Conservation (phyloP, 53 echinoderm and acorn worm species). For the Patiria pectinifera region DNA sequence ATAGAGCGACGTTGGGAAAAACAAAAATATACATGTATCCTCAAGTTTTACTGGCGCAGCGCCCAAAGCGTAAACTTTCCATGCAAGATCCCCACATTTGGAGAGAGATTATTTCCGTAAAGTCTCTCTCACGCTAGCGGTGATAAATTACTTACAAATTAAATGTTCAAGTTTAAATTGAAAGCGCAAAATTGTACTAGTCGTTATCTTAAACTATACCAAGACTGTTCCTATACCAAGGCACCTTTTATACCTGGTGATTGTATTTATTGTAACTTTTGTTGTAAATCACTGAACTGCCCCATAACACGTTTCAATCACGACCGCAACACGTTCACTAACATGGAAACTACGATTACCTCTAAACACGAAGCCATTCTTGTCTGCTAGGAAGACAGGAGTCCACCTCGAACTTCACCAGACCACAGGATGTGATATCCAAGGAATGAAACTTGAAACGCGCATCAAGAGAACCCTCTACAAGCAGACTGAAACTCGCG, state of each 20-base stretch:
- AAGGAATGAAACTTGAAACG: background rate
- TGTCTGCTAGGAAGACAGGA: background rate
- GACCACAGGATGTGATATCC: background rate
- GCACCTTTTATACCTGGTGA: too few relatives aligned
- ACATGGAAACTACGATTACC: slow-evolving; percentile 1
- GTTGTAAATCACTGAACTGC: background rate
- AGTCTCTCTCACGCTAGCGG: background rate
- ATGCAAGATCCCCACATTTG: background rate
- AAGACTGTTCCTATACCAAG: too few relatives aligned
- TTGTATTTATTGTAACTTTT: too few relatives aligned
- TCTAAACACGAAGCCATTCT: slow-evolving; percentile 35
- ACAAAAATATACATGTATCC: background rate
- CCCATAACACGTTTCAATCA: background rate
- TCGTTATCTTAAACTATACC: too few relatives aligned
- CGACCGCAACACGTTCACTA: background rate
- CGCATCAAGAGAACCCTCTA: background rate
- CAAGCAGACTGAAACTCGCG: background rate
- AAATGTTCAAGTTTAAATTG: too few relatives aligned
- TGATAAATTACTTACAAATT: background rate
- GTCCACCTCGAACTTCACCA: background rate
- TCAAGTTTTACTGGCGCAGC: background rate
- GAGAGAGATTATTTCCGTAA: background rate
- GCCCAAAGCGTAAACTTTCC: background rate
- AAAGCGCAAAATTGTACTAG: too few relatives aligned
- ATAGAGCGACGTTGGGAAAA: background rate